These are phyloP conservation scores for Alligator mississippiensis DNA, from an alignment of 2,113 vertebrate genomes.

Conservation along the genomic window DNA sequence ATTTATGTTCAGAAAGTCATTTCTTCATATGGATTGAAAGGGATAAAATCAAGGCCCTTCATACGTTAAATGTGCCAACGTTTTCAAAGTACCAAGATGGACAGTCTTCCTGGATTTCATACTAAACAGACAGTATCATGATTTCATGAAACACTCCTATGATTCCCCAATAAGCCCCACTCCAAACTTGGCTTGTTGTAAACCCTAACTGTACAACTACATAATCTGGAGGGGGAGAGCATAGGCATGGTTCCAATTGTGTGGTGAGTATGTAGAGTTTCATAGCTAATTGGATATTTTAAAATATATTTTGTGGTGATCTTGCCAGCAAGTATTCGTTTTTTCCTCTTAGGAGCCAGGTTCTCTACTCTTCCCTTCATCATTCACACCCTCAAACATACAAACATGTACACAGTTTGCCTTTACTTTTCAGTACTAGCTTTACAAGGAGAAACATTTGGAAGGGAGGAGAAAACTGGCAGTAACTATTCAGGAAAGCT, in stretches of 20 bases:
- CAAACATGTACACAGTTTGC: background rate
- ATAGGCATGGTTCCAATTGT: background rate
- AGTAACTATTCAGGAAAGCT: constrained; percentile 33
- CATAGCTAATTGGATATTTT: background rate
- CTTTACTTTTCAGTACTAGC: constrained; percentile 20
- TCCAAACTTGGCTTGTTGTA: background rate
- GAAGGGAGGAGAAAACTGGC: constrained; percentile 31
- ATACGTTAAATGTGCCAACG: background rate
- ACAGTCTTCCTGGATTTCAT: background rate
- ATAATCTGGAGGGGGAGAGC: background rate
- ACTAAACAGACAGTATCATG: background rate
- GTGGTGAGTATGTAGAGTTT: background rate
- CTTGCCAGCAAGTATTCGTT: background rate
- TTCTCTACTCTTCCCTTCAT: background rate
- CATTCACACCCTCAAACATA: background rate
- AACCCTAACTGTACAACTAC: background rate
- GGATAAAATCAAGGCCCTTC: background rate
- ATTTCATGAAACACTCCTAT: background rate
- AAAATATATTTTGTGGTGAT: background rate
- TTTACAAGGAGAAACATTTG: constrained; percentile 20
- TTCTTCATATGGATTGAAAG: background rate
- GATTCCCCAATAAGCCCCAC: background rate
- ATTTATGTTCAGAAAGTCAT: background rate
- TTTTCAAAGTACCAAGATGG: background rate
- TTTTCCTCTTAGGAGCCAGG: background rate